These are phyloP conservation scores for Drosophila takahashii DNA, from an alignment of 1,140 invertebrate genomes.

Conservation along the genomic window DNA sequence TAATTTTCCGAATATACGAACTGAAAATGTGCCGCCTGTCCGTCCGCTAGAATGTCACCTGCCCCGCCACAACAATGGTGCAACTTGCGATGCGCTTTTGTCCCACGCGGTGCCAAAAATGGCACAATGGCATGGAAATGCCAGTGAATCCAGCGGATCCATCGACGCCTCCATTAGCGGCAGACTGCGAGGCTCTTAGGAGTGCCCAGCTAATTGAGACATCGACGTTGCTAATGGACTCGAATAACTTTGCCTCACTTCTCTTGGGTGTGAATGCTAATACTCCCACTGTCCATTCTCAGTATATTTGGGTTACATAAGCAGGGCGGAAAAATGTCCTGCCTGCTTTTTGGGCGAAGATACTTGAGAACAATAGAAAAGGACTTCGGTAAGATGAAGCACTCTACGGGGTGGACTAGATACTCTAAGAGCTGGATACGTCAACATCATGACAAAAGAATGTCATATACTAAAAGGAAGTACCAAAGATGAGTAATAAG, in stretches of 20 bases:
- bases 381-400: constrained; percentile 19
- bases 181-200: constrained; percentile 43
- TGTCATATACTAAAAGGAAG: not conserved
- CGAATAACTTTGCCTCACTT: constrained; percentile 44
- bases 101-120: constrained; percentile 65
- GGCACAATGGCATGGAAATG: constrained; percentile 51
- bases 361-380: constrained; percentile 37
- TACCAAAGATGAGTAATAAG: not conserved
- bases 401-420: constrained; percentile 5
- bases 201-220: constrained; percentile 59
- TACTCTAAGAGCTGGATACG: not conserved
- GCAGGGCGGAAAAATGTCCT: constrained; percentile 10
- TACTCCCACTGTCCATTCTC: constrained; percentile 10
- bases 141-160: constrained; percentile 5
- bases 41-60: not conserved
- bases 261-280: not conserved
- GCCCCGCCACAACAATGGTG: constrained; percentile 38
- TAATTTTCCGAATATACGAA: constrained; percentile 43
- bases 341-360: constrained; percentile 28
- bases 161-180: constrained; percentile 72
- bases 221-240: constrained; percentile 64
- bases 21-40: constrained; percentile 9
- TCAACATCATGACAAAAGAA: not conserved
- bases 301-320: constrained; percentile 42
- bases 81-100: constrained; percentile 62